Percentiles rank a stretch among this genome's conserved stretches.
Conservation (phyloP, 1,140 invertebrate genomes). For the Vollenhovia emeryi region DNA sequence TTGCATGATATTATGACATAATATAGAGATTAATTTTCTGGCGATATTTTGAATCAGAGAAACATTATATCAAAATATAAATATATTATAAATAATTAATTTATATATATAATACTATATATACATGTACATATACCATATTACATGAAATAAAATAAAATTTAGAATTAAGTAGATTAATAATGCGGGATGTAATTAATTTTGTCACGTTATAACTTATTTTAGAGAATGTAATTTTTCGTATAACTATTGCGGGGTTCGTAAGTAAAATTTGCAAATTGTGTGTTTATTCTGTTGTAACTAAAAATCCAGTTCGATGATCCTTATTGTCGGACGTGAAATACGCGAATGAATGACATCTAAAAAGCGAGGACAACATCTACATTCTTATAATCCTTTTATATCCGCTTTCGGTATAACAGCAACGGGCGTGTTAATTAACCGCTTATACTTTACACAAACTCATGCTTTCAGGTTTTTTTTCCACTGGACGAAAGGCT, state of each 20-base stretch:
- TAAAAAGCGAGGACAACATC: constrained; percentile 36
- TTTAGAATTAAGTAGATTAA: not conserved
- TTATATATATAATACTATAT: too few species aligned
- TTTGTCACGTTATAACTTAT: not conserved
- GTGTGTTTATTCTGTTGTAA: not conserved
- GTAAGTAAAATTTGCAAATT: not conserved
- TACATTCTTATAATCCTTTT: constrained; percentile 69
- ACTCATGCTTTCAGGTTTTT: constrained; percentile 38
- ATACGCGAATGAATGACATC: constrained; percentile 17
- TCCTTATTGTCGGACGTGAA: constrained; percentile 21
- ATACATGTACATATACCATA: not conserved
- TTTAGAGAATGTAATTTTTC: not conserved
- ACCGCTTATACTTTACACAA: constrained; percentile 67
- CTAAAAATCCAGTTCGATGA: not conserved
- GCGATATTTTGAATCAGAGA: not conserved
- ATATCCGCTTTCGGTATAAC: constrained; percentile 51
- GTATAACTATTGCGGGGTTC: not conserved
- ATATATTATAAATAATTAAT: not conserved
- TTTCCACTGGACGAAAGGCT: constrained; percentile 49
- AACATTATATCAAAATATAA: not conserved
- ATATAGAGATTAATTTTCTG: not conserved
- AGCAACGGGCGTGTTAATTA: constrained; percentile 71
- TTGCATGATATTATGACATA: not conserved
- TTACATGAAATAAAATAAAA: not conserved
- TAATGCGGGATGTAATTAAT: not conserved